Evolutionary conservation across 2,888 invertebrate genomes (phyloP).

Genomic region (Sesia apiformis): DNA sequence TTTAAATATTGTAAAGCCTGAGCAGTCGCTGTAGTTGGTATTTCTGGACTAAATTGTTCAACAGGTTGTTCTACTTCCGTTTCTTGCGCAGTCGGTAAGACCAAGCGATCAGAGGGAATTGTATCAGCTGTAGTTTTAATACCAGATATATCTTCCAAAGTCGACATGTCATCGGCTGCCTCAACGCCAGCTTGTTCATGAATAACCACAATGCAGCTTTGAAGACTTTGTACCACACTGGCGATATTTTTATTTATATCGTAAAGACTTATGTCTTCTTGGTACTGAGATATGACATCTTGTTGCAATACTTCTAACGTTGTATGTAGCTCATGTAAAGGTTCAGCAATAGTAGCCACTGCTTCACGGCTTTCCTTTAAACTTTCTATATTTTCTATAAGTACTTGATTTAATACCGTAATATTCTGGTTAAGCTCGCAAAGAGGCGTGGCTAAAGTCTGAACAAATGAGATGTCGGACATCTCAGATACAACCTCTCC

Average conservation of each 20-base stretch:
- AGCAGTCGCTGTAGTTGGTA: conserved; percentile 30
- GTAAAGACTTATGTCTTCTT: conserved; percentile 33
- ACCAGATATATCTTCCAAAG: conserved; percentile 73
- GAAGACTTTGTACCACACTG: conserved; percentile 47
- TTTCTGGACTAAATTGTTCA: conserved; percentile 20
- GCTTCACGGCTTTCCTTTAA: conserved; percentile 35
- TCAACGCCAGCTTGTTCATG: conserved; percentile 65
- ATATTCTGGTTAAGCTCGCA: conserved; percentile 50
- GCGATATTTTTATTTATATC: conserved; percentile 42
- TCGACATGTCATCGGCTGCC: conserved; percentile 66
- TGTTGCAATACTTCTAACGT: conserved; percentile 61
- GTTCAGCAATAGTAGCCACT: conserved; percentile 53
- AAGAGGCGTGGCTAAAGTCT: conserved; percentile 46
- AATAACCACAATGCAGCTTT: conserved; percentile 61
- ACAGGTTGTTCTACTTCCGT: conserved; percentile 22
- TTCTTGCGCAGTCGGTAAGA: conserved; percentile 39
- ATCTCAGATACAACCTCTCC: conserved; percentile 36
- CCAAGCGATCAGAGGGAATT: conserved; percentile 43
- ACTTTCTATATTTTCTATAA: conserved; percentile 43
- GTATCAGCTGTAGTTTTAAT: conserved; percentile 72
- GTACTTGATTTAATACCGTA: conserved; percentile 38
- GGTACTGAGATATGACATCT: conserved; percentile 55
- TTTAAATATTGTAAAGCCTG: conserved; percentile 48
- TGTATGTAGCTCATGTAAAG: conserved; percentile 55
- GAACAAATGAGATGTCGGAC: conserved; percentile 50